Evolutionary conservation across 1,140 invertebrate species (phyloP), one percentile per base, ranked within the genome.

Genomic region (Lordiphosa mommai): DNA sequence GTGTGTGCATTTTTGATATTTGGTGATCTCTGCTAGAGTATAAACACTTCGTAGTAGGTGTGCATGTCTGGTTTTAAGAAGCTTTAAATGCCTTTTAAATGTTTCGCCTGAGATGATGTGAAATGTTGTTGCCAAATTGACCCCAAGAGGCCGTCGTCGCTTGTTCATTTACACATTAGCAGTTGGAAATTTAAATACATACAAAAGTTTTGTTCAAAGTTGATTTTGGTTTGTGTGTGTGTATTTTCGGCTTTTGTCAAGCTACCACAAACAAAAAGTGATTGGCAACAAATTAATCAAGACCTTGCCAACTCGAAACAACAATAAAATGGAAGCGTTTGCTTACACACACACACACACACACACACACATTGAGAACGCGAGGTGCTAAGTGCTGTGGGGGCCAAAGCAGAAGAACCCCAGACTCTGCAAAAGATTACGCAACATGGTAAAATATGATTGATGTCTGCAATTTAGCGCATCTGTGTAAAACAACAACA

Each of bases 271-370:
- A 82, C 68, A 55, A 84, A 84, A 84, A 84, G 77, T 84, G 77
- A 84, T 84, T 84, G 77, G 77, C 77, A 84, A 84, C 77, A 84
- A 85, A 84, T 84, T 84, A 84, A 84, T 84, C 77, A 84, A 84
- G 77, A 84, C 77, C 77, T 84, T 84, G 77, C 72, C 57, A 38
- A 65, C 51, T 51, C 49, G n/a, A 68, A 61, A 57, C 53, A 63
- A 51, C 50, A 68, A 61, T 47, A 72, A 36, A 56, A 48, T 14
- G 12, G 44, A 47, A 47, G 44, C 44, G 29, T 23, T 29, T 9
- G 27, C 40, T 27, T 6, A 41, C 20, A 17, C 16, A 27, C 40
- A 46, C 4, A 47, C 14, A 36, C n/a, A 49, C n/a, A 33, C 14
- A 49, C 33, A 36, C 29, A 17, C 32, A 23, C 23, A 36, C 32